Evolutionary conservation across 2,888 invertebrate genomes (phyloP).

Genomic region (Drosophila planitibia): DNA sequence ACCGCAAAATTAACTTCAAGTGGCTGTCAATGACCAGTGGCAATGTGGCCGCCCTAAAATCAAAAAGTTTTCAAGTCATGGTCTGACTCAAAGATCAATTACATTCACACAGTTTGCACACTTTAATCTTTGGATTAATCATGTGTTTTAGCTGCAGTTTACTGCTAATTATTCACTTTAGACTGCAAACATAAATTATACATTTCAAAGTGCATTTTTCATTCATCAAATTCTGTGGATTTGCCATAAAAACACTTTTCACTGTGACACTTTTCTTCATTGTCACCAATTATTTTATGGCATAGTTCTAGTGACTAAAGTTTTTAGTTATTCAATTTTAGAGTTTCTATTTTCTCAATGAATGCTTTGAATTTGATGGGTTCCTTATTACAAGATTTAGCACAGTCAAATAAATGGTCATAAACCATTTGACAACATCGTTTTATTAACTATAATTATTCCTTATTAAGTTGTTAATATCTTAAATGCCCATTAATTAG

Average conservation of each 20-base stretch:
- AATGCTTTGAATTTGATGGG: neutral
- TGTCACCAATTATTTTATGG: neutral
- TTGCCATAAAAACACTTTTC: neutral
- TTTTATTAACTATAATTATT: neutral
- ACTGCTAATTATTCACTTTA: neutral
- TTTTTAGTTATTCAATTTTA: neutral
- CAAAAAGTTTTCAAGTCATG: neutral
- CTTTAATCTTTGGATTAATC: neutral
- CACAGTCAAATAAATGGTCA: neutral
- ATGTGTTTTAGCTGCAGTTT: neutral
- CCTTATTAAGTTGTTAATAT: neutral
- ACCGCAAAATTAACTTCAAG: slow-evolving; percentile 9
- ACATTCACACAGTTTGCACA: neutral
- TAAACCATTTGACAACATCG: neutral
- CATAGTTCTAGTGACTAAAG: no score
- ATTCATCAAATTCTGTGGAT: neutral
- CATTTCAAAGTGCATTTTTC: neutral
- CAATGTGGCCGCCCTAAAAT: neutral
- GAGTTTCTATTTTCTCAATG: neutral
- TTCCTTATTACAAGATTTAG: neutral
- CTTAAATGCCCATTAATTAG: no score
- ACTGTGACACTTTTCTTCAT: neutral
- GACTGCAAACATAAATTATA: neutral
- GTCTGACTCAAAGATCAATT: neutral
- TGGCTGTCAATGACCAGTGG: slow-evolving; percentile 9